Evolutionary conservation across 23 tunicate genomes (phyloP).

Genomic region (Phallusia fumigata): DNA sequence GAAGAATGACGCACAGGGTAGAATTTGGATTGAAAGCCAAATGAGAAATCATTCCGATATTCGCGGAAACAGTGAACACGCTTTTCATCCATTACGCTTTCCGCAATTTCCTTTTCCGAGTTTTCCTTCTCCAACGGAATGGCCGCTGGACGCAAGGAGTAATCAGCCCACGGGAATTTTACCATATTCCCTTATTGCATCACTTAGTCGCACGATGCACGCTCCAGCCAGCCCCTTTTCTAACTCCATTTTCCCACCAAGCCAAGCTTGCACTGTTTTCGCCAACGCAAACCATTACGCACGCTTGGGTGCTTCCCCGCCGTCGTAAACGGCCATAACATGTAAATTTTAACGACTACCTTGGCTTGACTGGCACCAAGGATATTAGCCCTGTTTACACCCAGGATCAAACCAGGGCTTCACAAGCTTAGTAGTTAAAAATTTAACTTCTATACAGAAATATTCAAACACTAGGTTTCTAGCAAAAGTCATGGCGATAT

Average conservation of each 20-base stretch:
- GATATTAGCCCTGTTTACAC: too few relatives aligned
- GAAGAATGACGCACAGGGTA: not conserved
- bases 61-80: not conserved
- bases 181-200: not conserved
- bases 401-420: too few relatives aligned
- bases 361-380: too few relatives aligned
- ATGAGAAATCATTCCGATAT: not conserved
- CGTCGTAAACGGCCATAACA: not conserved
- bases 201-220: not conserved
- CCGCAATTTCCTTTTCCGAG: not conserved
- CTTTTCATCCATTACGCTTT: not conserved
- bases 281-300: not conserved
- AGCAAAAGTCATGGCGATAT: too few relatives aligned
- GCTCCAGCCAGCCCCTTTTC: not conserved
- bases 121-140: not conserved
- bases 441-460: too few relatives aligned
- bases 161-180: not conserved
- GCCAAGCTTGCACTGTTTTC: not conserved
- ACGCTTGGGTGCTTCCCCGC: not conserved
- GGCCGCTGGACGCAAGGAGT: not conserved
- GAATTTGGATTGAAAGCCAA: not conserved
- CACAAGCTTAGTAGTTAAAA: too few relatives aligned
- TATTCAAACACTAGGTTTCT: too few relatives aligned
- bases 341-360: too few relatives aligned
- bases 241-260: not conserved